A percentile compares a stretch with the other conserved stretches of the same genome.
Evolutionary conservation across 92 coral and sea anemone genomes (phyloP).

Genomic region (Porites evermanni): DNA sequence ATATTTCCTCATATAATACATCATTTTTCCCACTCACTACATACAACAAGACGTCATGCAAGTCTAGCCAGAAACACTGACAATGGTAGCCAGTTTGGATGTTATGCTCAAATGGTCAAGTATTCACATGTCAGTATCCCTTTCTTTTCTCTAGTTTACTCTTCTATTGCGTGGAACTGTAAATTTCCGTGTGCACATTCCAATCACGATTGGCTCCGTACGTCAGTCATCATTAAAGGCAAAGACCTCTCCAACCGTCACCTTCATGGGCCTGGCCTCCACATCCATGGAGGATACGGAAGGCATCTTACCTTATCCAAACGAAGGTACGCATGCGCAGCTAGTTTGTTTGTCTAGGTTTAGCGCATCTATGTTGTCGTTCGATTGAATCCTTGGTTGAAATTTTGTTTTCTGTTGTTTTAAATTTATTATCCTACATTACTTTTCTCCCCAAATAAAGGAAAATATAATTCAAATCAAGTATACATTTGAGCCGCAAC

Average conservation of each 20-base stretch:
- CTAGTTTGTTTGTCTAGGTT: neutral
- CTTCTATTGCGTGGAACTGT: constrained; percentile 59
- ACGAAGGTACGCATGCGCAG: constrained; percentile 17
- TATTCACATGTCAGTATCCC: neutral
- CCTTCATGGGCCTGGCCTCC: constrained; percentile 33
- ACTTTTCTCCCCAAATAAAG: no score
- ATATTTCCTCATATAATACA: no score
- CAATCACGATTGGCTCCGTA: constrained; percentile 89
- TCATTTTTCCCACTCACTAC: no score
- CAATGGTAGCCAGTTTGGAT: neutral
- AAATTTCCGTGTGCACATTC: constrained; percentile 63
- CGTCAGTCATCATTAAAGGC: constrained; percentile 45
- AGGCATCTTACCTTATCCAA: constrained; percentile 12
- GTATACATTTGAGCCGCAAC: no score
- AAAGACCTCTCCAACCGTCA: constrained; percentile 32
- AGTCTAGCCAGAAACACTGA: no score
- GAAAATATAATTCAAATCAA: no score
- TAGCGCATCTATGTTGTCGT: no score
- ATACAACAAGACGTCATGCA: no score
- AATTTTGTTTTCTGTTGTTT: no score
- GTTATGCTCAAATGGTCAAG: neutral
- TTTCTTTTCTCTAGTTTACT: constrained; percentile 37
- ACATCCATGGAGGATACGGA: constrained; percentile 35
- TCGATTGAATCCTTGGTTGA: no score
- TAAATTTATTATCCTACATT: no score